phyloP scores from a whole-genome alignment of 2,113 vertebrate genomes.

The Ptychochromis oligacanthus region DNA sequence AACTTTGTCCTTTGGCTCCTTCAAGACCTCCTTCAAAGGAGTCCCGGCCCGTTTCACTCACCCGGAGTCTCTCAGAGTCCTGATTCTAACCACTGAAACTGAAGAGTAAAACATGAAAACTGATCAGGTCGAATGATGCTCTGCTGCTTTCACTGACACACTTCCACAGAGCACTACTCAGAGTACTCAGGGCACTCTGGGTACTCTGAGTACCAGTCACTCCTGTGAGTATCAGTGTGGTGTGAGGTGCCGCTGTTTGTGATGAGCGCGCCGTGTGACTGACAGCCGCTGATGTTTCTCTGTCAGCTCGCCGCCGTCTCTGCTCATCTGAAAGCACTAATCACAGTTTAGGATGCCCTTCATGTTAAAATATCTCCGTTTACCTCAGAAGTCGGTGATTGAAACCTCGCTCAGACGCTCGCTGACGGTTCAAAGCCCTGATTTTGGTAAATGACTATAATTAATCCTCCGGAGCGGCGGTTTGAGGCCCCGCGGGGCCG shows the following conservation, averaged over 20 bases:
- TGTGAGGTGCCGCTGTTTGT: neutral
- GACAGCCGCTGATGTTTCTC: neutral
- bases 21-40: too few relatives aligned
- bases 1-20: too few relatives aligned
- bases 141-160: too few relatives aligned
- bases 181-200: too few relatives aligned
- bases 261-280: neutral
- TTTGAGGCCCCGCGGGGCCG: slow-evolving; percentile 14
- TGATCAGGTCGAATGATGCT: too few relatives aligned
- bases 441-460: slow-evolving; percentile 45
- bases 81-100: too few relatives aligned
- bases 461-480: slow-evolving; percentile 17
- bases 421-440: slow-evolving; percentile 20
- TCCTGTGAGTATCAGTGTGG: neutral
- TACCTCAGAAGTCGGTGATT: neutral
- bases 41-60: too few relatives aligned
- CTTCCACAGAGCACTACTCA: too few relatives aligned
- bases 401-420: neutral
- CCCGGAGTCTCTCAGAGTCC: too few relatives aligned
- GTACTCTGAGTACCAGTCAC: too few relatives aligned
- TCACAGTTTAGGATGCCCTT: slow-evolving; percentile 24
- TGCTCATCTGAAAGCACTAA: neutral
- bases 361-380: neutral
- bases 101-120: too few relatives aligned
- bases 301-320: neutral